Conservation (phyloP, 2,797 vertebrate genomes). For the Columba guinea region DNA sequence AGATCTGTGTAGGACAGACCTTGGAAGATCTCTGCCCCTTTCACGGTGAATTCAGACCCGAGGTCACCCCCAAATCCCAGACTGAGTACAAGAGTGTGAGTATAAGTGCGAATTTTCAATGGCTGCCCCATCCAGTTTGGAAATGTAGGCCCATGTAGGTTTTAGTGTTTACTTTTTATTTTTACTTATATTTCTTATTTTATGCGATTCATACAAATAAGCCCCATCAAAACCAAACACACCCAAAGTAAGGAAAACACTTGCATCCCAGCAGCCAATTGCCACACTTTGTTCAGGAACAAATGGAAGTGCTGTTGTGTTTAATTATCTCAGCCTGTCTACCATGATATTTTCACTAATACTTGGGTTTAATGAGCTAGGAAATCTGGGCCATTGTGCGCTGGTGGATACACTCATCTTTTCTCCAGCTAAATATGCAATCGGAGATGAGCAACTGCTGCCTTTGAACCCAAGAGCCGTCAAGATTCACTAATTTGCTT, state of each 20-base stretch:
- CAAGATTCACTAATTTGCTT: constrained; percentile 5
- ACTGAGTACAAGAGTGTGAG: background rate
- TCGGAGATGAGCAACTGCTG: constrained; percentile 27
- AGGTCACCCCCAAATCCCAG: background rate
- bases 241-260: background rate
- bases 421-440: background rate
- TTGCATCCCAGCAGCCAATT: background rate
- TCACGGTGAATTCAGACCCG: background rate
- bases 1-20: background rate
- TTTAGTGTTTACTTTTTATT: background rate
- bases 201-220: too few species aligned
- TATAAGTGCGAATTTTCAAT: background rate
- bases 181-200: background rate
- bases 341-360: background rate
- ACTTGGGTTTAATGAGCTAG: constrained; percentile 6
- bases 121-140: background rate
- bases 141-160: background rate
- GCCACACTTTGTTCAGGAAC: background rate
- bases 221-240: too few species aligned
- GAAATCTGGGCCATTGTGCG: constrained; percentile 7
- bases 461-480: background rate
- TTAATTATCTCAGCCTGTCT: constrained; percentile 21
- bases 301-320: background rate
- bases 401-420: background rate
- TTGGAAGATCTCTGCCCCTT: background rate